Evolutionary conservation across 2,888 invertebrate species (phyloP), one percentile per base, ranked within the genome.

Genomic region (Yponomeuta malinellus): DNA sequence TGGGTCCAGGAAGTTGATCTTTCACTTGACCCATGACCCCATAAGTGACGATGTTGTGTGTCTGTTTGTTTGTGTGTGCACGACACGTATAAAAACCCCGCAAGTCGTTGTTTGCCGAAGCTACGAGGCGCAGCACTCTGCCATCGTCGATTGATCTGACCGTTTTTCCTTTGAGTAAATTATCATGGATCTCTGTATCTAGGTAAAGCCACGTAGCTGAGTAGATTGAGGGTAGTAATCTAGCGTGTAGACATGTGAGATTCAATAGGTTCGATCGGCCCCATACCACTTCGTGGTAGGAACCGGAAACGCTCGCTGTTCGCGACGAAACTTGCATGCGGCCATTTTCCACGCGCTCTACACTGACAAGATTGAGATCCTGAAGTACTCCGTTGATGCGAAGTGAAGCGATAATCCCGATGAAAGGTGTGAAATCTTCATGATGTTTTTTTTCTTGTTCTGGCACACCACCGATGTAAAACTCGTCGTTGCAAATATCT

Each of bases 1-100:
- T 87, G 2, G 88, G 88, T 2, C 83, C 80, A 0, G 80, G 76
- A 23, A 87, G 70, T 70, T 83, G 81, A 71, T 85, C 81, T 63
- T 82, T 81, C 52, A 85, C 76, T 76, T 82, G 81, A 2, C 90
- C 90, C 9, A 89, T 63, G 2, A 91, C 85, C n/a, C 90, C 91
- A 71, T 90, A 91, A 1, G 90, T 91, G 12, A 91, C 83, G 23
- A 90, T 79, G 73, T 91, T 92, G 29, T 76, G 80, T 10, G 86
- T 87, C 1, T 76, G 77, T 70, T 79, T 85, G 64, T 83, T 83
- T 63, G 76, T 78, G 72, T 85, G 84, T 1, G 84, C 84, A 68
- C 90, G 81, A 74, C 91, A 92, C 4, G 90, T 90, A 72, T 90
- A 91, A 74, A 89, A 90, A 2, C 90, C 90, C 77, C 85, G 78